A percentile compares a stretch with the other conserved stretches of the same genome.
Conservation (phyloP, 2,113 vertebrate species). For the Guaruba guarouba region DNA sequence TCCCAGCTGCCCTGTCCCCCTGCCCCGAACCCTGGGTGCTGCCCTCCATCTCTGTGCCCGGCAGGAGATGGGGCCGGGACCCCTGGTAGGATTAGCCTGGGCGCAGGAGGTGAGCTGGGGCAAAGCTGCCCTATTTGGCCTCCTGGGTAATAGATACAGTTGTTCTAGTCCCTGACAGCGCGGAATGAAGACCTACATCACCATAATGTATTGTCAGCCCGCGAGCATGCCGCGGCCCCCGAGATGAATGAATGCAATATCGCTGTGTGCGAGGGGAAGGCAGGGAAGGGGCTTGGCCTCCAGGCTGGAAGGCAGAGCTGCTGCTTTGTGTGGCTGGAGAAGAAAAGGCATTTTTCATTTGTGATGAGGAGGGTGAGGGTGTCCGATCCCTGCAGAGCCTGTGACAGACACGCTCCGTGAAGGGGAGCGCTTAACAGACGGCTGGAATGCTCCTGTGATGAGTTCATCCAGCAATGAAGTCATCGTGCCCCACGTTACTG, state of each 20-base stretch:
- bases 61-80: not conserved
- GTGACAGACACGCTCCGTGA: not conserved
- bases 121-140: not conserved
- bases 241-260: constrained; percentile 27
- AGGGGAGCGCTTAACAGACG: not conserved
- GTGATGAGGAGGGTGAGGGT: not conserved
- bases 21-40: not conserved
- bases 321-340: not conserved
- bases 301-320: not conserved
- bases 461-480: constrained; percentile 17
- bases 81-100: not conserved
- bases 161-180: not conserved
- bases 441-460: not conserved
- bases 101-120: not conserved
- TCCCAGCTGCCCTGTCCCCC: not conserved
- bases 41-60: not conserved
- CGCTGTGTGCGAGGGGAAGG: not conserved
- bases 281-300: not conserved
- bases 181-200: constrained; percentile 8
- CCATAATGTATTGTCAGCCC: not conserved
- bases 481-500: not conserved
- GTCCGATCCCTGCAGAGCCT: not conserved
- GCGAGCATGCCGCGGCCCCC: not conserved
- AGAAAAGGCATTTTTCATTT: constrained; percentile 32
- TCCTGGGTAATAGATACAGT: not conserved